Evolutionary conservation across 1,140 invertebrate genomes (phyloP), one percentile per base, ranked within the genome.

Genomic region (Daktulosphaira vitifoliae): DNA sequence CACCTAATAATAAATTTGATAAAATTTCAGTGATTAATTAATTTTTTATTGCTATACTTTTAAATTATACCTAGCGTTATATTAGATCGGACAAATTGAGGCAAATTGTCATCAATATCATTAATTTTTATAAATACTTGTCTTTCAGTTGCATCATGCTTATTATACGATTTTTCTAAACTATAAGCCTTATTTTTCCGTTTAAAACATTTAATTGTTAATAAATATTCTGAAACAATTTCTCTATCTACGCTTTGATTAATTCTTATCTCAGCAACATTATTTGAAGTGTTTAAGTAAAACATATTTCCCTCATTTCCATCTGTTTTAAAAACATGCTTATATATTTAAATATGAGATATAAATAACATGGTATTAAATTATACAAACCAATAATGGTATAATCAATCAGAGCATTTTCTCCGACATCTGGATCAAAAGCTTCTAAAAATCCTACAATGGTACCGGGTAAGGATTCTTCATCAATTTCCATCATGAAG

Each of bases 351-450:
- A 65, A 53, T 18, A 49, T 48, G n/a, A n/a, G n/a, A n/a, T n/a
- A n/a, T n/a, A n/a, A n/a, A n/a, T 23, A 25, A 39, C 16, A 4
- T 25, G 20, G 20, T 37, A 15, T 65, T 33, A 25, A 49, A 42
- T 33, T 33, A 22, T 56, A 69, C 71, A 70, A 74, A 82, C 81
- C 82, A 66, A 80, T 84, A 18, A 89, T 86, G 0, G 79, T 76
- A 69, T 89, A 89, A 69, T 87, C 85, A 37, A 89, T 85, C 51
- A 82, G 81, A 0, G 84, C 85, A 73, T 89, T 89, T 20, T 87
- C 84, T 11, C 78, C 84, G 15, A 85, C 80, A 71, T 90, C 88
- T 69, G 84, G 81, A 70, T 90, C 88, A 22, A 85, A 73, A 0
- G 87, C 87, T 68, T 80, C 77, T 13, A 90, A 73, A 33, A 77